Conservation (phyloP, 2,797 vertebrate species). For the Sebastes minor region DNA sequence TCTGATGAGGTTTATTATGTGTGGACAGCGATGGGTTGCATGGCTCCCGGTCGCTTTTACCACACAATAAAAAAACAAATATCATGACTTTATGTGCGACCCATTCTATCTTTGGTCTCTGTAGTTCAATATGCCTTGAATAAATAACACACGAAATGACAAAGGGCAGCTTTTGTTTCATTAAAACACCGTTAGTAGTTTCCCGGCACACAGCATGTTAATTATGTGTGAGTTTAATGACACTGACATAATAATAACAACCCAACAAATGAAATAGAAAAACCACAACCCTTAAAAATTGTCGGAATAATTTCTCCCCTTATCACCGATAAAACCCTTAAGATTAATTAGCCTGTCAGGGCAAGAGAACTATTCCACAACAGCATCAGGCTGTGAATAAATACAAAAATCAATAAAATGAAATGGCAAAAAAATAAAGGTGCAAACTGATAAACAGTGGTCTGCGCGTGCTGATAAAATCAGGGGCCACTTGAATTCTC, state of each 20-base stretch:
- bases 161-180: conserved; percentile 7
- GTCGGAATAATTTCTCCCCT: not conserved
- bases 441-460: conserved; percentile 42
- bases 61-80: not conserved
- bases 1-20: conserved; percentile 25
- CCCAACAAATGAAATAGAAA: not conserved
- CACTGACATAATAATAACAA: conserved; percentile 1
- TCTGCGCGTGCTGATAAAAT: conserved; percentile 54
- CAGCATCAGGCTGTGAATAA: conserved; percentile 45
- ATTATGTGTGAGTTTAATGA: conserved; percentile 10
- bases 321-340: conserved; percentile 47
- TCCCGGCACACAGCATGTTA: not conserved
- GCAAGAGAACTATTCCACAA: conserved; percentile 24
- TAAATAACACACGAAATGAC: not conserved
- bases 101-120: not conserved
- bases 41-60: not conserved
- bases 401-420: conserved; percentile 69
- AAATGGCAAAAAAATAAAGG: conserved; percentile 57
- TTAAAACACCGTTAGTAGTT: conserved; percentile 1
- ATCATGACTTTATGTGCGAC: not conserved
- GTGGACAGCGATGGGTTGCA: not conserved
- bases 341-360: conserved; percentile 68
- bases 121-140: not conserved
- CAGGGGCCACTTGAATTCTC: conserved; percentile 61
- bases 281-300: not conserved